phyloP scores from a whole-genome alignment of 2,797 vertebrate species.

The Micropoecilia bifurca region DNA sequence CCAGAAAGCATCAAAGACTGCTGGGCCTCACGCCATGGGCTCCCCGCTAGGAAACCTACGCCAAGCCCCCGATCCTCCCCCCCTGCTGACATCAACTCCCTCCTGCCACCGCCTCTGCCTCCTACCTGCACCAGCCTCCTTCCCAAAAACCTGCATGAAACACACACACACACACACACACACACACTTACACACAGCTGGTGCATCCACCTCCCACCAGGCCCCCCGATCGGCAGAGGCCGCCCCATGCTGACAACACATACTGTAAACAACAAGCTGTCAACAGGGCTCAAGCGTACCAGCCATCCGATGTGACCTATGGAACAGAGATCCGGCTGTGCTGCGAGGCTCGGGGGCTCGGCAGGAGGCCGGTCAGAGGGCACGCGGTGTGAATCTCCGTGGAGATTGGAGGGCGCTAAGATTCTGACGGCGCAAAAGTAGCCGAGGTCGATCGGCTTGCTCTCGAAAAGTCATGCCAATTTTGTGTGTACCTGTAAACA shows the following conservation, averaged over 20 bases:
- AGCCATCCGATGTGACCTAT: constrained; percentile 79
- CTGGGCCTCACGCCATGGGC: constrained; percentile 83
- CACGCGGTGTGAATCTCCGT: constrained; percentile 26
- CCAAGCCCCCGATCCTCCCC: constrained; percentile 29
- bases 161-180: constrained; percentile 13
- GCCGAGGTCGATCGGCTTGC: constrained; percentile 21
- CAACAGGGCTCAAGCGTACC: constrained; percentile 84
- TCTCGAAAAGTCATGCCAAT: constrained; percentile 32
- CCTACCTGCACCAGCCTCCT: constrained; percentile 29
- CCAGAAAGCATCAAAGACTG: constrained; percentile 79
- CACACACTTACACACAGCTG: constrained; percentile 7
- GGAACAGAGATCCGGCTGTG: constrained; percentile 72
- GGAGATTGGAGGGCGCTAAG: constrained; percentile 12
- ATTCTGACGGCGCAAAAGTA: constrained; percentile 43
- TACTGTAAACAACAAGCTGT: constrained; percentile 92
- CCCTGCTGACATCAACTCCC: constrained; percentile 68
- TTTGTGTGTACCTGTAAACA: constrained; percentile 30
- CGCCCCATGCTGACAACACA: constrained; percentile 88
- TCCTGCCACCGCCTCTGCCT: constrained; percentile 28
- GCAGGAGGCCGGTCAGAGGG: constrained; percentile 54
- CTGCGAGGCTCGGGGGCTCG: constrained; percentile 53
- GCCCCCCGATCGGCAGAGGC: constrained; percentile 57
- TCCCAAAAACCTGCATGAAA: constrained; percentile 35
- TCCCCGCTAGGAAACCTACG: constrained; percentile 74
- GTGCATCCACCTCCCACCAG: constrained; percentile 63